phyloP scores from a whole-genome alignment of 2,113 vertebrate genomes.

The Erinaceus europaeus region DNA sequence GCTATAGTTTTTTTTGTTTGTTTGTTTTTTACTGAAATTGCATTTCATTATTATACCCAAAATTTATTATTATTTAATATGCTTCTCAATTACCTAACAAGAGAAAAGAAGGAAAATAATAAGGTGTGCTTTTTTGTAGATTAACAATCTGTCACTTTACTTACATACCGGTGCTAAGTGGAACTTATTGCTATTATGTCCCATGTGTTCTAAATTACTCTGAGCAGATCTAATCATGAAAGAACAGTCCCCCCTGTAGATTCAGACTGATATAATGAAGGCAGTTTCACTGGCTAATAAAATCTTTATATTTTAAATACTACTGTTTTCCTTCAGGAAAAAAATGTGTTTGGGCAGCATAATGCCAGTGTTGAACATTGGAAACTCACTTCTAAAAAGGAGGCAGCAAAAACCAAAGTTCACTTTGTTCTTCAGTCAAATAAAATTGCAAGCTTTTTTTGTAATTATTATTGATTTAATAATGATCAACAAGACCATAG shows the following conservation, averaged over 20 bases:
- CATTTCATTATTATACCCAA: constrained; percentile 12
- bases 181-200: background rate
- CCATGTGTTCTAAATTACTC: background rate
- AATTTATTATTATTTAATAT: background rate
- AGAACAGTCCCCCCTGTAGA: background rate
- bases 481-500: too few relatives aligned
- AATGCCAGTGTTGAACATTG: background rate
- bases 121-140: background rate
- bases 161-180: background rate
- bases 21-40: background rate
- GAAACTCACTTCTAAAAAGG: background rate
- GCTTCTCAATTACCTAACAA: background rate
- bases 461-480: too few relatives aligned
- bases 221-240: background rate
- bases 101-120: background rate
- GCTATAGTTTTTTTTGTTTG: too few relatives aligned
- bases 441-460: too few relatives aligned
- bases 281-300: background rate
- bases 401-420: background rate
- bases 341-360: background rate
- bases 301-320: background rate
- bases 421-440: background rate
- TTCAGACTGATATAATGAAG: background rate
- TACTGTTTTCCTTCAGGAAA: background rate
- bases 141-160: background rate